A percentile compares a stretch with the other conserved stretches of the same genome.
These are phyloP conservation scores for Marronus borbonicus DNA, from an alignment of 2,888 invertebrate genomes.

Conservation along the genomic window DNA sequence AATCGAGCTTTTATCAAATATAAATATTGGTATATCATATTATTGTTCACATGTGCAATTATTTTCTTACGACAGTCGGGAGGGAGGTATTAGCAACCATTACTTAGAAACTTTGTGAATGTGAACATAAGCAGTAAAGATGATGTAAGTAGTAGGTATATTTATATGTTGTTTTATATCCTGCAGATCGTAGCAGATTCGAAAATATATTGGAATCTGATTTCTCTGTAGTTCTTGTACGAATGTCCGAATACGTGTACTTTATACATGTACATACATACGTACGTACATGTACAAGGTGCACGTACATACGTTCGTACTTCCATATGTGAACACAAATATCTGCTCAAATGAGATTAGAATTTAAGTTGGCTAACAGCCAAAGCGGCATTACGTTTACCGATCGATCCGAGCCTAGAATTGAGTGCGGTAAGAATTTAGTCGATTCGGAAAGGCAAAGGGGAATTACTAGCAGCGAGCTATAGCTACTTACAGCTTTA, in stretches of 20 bases:
- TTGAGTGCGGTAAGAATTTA: slow-evolving; percentile 18
- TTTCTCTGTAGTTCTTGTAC: no score
- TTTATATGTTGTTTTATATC: no score
- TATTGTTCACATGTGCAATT: no score
- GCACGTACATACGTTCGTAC: background rate
- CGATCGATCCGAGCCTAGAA: slow-evolving; percentile 14
- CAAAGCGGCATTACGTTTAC: slow-evolving; percentile 13
- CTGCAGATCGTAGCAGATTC: no score
- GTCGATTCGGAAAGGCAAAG: slow-evolving; percentile 11
- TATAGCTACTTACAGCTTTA: background rate
- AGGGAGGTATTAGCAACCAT: no score
- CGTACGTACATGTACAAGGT: background rate
- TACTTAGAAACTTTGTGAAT: no score
- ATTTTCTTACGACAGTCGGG: no score
- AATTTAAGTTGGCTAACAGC: slow-evolving; percentile 19
- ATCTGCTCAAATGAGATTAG: slow-evolving; percentile 7
- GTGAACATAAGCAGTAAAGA: no score
- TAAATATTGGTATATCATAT: no score
- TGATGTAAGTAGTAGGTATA: no score
- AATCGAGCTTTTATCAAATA: no score
- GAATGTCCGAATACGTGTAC: background rate
- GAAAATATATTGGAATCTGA: no score
- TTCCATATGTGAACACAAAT: background rate
- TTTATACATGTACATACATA: background rate
- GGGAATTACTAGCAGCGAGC: slow-evolving; percentile 8